Evolutionary conservation across 1,140 invertebrate genomes (phyloP).

Genomic region (Spodoptera litura): DNA sequence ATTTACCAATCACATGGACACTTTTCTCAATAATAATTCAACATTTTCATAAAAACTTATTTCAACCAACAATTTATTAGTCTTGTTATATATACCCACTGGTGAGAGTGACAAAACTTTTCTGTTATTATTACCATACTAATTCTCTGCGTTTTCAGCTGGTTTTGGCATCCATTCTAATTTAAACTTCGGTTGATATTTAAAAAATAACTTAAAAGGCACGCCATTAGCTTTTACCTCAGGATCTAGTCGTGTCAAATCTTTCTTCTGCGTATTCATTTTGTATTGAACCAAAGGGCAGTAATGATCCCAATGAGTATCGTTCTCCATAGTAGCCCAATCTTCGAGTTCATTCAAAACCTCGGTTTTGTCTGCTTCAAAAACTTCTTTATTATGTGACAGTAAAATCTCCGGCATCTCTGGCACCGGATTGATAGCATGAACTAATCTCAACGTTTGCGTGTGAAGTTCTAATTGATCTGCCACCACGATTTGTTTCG

Average conservation of each 20-base stretch:
- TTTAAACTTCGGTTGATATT: too few species aligned
- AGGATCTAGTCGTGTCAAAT: neutral
- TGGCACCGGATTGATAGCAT: neutral
- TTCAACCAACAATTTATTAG: too few species aligned
- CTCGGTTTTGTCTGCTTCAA: neutral
- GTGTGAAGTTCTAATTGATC: neutral
- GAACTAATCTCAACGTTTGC: neutral
- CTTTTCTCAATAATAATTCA: too few species aligned
- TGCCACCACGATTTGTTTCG: neutral
- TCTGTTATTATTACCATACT: too few species aligned
- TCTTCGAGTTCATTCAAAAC: neutral
- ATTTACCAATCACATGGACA: too few species aligned
- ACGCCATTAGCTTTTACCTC: neutral
- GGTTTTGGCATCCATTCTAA: too few species aligned
- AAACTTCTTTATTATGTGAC: neutral
- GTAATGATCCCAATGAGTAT: neutral
- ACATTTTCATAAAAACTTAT: too few species aligned
- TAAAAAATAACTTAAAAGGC: constrained; percentile 2
- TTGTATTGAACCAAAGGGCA: neutral
- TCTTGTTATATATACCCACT: too few species aligned
- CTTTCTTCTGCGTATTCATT: neutral
- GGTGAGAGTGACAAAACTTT: too few species aligned
- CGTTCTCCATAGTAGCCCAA: neutral
- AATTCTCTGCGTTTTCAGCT: too few species aligned
- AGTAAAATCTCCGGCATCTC: neutral